These are phyloP conservation scores for Anseranas semipalmata DNA, from an alignment of 2,113 vertebrate species.

Conservation along the genomic window DNA sequence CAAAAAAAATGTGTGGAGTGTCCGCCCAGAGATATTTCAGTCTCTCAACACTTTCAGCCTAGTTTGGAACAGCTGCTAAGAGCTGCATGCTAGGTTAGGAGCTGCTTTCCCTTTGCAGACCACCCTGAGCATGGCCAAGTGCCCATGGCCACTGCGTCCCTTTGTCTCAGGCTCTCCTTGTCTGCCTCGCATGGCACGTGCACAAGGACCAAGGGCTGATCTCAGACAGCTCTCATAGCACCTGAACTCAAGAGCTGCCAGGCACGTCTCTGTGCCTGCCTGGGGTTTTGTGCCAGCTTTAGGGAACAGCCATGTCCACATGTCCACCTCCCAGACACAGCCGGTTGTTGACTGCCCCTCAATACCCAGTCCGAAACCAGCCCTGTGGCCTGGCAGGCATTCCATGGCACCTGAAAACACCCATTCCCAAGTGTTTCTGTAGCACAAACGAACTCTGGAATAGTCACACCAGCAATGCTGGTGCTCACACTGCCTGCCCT, in stretches of 20 bases:
- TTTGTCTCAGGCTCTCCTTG: background rate
- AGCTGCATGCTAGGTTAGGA: background rate
- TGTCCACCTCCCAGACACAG: background rate
- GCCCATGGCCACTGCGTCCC: fast-evolving
- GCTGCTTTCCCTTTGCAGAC: background rate
- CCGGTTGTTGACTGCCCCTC: background rate
- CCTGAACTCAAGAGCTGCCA: background rate
- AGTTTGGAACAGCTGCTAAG: background rate
- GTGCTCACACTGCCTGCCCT: background rate
- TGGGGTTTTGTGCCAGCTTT: background rate
- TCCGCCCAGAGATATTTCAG: background rate
- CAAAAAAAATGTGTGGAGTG: background rate
- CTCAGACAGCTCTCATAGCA: background rate
- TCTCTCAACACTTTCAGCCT: background rate
- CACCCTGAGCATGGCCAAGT: fast-evolving
- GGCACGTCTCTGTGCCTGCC: fast-evolving
- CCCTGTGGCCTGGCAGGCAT: background rate
- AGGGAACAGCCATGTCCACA: fast-evolving
- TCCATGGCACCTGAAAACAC: background rate
- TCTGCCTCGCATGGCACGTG: fast-evolving
- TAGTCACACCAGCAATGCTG: background rate
- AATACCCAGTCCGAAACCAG: background rate
- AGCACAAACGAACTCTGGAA: background rate
- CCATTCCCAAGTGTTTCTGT: fast-evolving
- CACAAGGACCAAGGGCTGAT: fast-evolving